Conservation (phyloP, 2,113 vertebrate genomes). For the Melanotaenia duboulayi region DNA sequence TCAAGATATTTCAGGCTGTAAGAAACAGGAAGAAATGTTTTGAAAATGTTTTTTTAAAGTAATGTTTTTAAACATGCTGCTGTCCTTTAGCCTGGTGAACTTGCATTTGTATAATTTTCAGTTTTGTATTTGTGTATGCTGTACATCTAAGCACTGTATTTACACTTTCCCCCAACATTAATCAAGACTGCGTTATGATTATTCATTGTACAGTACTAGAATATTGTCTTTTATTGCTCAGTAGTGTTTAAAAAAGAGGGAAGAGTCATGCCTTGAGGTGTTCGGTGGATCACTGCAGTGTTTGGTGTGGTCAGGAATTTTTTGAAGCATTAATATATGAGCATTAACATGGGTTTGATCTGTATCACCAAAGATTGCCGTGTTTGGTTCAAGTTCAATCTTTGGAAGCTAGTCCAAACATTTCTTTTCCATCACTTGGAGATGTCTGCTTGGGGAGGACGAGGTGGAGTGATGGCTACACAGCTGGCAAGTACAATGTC, state of each 20-base stretch:
- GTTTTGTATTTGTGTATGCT: constrained; percentile 40
- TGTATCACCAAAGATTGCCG: constrained; percentile 61
- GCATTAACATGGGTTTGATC: constrained; percentile 60
- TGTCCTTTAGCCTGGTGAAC: constrained; percentile 21
- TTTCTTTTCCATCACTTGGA: constrained; percentile 73
- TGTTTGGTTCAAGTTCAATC: constrained; percentile 72
- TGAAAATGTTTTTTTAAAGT: constrained; percentile 47
- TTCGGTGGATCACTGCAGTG: constrained; percentile 60
- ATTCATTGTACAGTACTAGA: constrained; percentile 49
- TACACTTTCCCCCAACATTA: constrained; percentile 40
- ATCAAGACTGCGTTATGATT: constrained; percentile 55
- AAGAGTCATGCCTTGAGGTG: constrained; percentile 53
- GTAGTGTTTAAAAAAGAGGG: constrained; percentile 22
- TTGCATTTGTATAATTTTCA: constrained; percentile 45
- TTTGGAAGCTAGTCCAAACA: constrained; percentile 53
- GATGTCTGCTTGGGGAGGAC: constrained; percentile 79
- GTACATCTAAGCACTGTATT: constrained; percentile 48
- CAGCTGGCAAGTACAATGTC: constrained; percentile 77
- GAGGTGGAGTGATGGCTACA: constrained; percentile 72
- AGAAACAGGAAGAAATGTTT: constrained; percentile 47
- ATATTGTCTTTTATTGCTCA: constrained; percentile 67
- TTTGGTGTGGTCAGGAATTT: constrained; percentile 66
- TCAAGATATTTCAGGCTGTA: constrained; percentile 41
- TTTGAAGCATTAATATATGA: constrained; percentile 58
- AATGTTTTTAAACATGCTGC: constrained; percentile 48